Percentiles rank a stretch among this genome's conserved stretches.
Conservation (phyloP, 2,113 vertebrate genomes). For the Hydrolagus affinis region DNA sequence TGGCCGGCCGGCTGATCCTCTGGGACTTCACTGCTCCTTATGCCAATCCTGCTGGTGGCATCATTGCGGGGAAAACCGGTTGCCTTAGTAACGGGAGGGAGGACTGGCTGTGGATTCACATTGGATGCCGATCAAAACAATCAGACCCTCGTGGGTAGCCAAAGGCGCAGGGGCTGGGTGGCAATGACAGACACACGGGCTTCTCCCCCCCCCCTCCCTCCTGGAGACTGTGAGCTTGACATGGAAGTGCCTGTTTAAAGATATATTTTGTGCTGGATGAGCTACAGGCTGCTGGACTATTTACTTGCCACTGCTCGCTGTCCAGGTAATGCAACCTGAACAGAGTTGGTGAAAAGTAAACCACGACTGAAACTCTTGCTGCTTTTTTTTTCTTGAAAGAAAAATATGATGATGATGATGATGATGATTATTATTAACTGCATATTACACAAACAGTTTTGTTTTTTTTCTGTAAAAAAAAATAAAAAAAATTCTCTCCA, state of each 20-base stretch:
- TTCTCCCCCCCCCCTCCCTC: not conserved
- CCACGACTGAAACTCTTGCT: not conserved
- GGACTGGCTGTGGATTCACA: constrained; percentile 41
- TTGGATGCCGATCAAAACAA: constrained; percentile 35
- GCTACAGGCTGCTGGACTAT: not conserved
- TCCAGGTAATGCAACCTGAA: not conserved
- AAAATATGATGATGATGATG: not conserved
- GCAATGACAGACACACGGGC: not conserved
- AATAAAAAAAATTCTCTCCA: too few species aligned
- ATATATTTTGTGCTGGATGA: not conserved
- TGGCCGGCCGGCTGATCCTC: too few species aligned
- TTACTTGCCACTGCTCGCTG: not conserved
- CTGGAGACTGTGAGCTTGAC: not conserved
- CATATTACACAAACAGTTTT: too few species aligned
- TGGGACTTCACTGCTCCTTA: constrained; percentile 36
- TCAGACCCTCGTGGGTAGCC: not conserved
- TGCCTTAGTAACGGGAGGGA: constrained; percentile 58
- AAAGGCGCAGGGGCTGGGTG: too few species aligned
- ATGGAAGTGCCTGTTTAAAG: constrained; percentile 7
- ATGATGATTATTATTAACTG: too few species aligned
- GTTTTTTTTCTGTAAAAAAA: not conserved
- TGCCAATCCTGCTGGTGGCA: constrained; percentile 35
- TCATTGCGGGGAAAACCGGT: constrained; percentile 47
- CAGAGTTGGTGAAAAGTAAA: constrained; percentile 20
- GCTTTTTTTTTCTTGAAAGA: not conserved